phyloP scores from a whole-genome alignment of 1,140 invertebrate species.

The Drosophila hydei region DNA sequence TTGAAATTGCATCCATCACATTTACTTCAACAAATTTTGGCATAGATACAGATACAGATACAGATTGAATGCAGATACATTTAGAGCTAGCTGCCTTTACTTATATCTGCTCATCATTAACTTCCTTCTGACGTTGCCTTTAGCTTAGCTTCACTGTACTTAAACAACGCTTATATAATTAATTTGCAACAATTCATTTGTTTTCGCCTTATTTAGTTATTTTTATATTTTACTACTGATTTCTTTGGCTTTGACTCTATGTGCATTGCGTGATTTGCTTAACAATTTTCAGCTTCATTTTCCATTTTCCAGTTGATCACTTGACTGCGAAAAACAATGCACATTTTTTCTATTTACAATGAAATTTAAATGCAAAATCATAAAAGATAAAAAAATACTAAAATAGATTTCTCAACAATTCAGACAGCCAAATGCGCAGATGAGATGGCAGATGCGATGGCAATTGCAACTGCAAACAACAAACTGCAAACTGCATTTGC shows the following conservation, averaged over 20 bases:
- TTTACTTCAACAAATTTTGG: no score
- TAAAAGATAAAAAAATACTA: slow-evolving; percentile 25
- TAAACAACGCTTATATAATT: slow-evolving; percentile 32
- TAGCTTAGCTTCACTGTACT: neutral
- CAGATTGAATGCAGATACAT: no score
- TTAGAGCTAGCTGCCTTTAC: no score
- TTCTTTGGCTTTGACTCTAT: slow-evolving; percentile 32
- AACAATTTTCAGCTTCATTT: slow-evolving; percentile 46
- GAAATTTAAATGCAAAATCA: slow-evolving; percentile 34
- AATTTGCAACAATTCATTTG: slow-evolving; percentile 21
- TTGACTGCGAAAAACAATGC: slow-evolving; percentile 36
- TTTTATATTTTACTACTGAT: slow-evolving; percentile 30
- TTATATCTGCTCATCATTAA: neutral
- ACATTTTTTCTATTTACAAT: slow-evolving; percentile 35
- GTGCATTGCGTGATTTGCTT: slow-evolving; percentile 61
- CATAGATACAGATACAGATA: no score
- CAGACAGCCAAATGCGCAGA: slow-evolving; percentile 73
- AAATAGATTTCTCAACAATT: slow-evolving; percentile 55
- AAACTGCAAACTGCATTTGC: neutral
- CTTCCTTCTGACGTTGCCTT: neutral
- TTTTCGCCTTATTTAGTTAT: slow-evolving; percentile 12
- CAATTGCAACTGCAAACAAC: slow-evolving; percentile 17
- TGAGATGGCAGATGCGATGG: slow-evolving; percentile 64
- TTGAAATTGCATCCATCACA: no score
- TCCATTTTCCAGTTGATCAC: slow-evolving; percentile 41